A percentile compares a stretch with the other conserved stretches of the same genome.
Conservation (phyloP, 2,888 invertebrate species). For the Xestia c-nigrum region DNA sequence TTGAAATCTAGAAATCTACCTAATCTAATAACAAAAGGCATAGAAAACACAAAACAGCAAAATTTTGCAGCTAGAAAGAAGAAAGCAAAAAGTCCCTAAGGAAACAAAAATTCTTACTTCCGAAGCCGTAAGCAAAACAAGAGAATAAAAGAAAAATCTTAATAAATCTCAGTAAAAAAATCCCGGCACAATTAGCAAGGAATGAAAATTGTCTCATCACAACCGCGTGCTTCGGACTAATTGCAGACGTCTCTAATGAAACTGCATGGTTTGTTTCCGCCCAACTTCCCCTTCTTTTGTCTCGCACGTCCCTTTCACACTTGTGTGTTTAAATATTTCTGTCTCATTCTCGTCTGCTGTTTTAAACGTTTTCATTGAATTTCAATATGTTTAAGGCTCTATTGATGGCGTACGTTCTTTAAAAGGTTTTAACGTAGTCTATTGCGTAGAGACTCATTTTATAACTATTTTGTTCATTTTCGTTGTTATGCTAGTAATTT, state of each 20-base stretch:
- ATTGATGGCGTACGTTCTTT: constrained; percentile 2
- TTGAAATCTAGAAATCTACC: neutral
- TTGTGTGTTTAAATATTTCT: constrained; percentile 14
- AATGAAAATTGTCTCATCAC: constrained; percentile 66
- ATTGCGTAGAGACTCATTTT: neutral
- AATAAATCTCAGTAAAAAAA: constrained; percentile 60
- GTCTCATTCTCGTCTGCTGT: constrained; percentile 33
- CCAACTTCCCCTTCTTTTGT: constrained; percentile 71
- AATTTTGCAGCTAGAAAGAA: neutral
- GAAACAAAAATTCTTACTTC: constrained; percentile 22
- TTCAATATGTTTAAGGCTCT: constrained; percentile 40
- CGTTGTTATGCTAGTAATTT: neutral
- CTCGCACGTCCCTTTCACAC: constrained; percentile 54
- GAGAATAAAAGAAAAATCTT: constrained; percentile 37
- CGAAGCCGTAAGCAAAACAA: constrained; percentile 18
- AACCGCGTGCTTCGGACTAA: constrained; percentile 68
- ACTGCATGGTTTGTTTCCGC: constrained; percentile 75
- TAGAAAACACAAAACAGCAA: neutral
- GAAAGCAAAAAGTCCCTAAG: constrained; percentile 6
- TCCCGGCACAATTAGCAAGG: constrained; percentile 63
- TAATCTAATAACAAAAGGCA: neutral
- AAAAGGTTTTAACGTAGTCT: neutral
- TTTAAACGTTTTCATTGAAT: constrained; percentile 49
- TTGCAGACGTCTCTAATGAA: constrained; percentile 74
- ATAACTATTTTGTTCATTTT: neutral